Conservation (phyloP, 2,888 invertebrate species). For the Hylaea fasciaria region DNA sequence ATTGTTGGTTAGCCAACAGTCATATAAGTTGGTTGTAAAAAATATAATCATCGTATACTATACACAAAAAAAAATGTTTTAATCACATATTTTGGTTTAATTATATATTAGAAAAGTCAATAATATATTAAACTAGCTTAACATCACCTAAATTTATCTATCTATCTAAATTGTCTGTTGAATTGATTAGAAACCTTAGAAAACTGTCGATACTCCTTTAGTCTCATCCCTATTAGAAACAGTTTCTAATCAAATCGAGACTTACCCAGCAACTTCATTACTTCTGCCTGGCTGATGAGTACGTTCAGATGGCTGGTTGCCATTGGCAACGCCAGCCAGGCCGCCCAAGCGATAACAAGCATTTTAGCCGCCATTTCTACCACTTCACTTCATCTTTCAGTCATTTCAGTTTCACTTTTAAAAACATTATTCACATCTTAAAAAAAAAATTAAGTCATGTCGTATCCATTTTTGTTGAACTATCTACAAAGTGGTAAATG, state of each 20-base stretch:
- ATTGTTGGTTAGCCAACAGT: no score
- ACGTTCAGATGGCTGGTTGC: slow-evolving; percentile 90
- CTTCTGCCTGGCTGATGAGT: slow-evolving; percentile 92
- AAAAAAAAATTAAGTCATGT: slow-evolving; percentile 51
- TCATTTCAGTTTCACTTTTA: slow-evolving; percentile 74
- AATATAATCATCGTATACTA: no score
- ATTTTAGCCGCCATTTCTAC: slow-evolving; percentile 67
- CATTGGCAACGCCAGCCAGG: slow-evolving; percentile 79
- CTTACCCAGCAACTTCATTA: slow-evolving; percentile 92
- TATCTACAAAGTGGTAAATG: background rate
- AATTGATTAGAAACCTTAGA: background rate
- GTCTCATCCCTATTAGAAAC: slow-evolving; percentile 39
- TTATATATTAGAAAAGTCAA: no score
- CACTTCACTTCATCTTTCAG: slow-evolving; percentile 61
- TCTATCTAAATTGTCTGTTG: no score
- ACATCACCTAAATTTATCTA: no score
- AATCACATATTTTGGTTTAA: no score
- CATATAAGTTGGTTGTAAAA: no score
- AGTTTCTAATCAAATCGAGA: slow-evolving; percentile 53
- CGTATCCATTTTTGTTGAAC: slow-evolving; percentile 36
- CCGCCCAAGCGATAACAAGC: slow-evolving; percentile 74
- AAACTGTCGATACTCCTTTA: slow-evolving; percentile 41
- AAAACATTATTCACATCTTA: slow-evolving; percentile 66
- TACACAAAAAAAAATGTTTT: no score
- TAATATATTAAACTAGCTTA: no score